Evolutionary conservation across 2,797 vertebrate genomes (phyloP), one percentile per base, ranked within the genome.

Genomic region (Loris lydekkerianus): DNA sequence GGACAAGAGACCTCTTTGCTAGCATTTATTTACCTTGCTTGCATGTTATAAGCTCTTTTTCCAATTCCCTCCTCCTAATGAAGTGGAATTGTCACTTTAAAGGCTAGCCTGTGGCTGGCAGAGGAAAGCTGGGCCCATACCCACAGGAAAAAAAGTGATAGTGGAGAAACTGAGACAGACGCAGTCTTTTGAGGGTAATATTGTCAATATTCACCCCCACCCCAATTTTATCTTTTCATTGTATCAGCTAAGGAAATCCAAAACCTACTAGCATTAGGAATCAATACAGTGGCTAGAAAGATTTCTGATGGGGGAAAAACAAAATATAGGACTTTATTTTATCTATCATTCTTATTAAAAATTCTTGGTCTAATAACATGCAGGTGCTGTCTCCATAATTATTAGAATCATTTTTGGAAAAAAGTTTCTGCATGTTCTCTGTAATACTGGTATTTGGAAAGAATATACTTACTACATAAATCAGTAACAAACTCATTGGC

Each of bases 401-500:
- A n/a, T 81, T 81, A 70, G 46, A 83, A 63, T 67, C 21, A 29
- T 65, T 84, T 96, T 85, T 69, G 20, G 37, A 60, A n/a, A 78
- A 82, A 49, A 88, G 31, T 20, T 84, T 65, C 67, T 89, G 37
- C 58, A 25, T 77, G 20, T 43, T 93, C 27, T 96, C 40, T 17
- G 31, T 58, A 49, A 11, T 85, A 61, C 61, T 72, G 37, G 56
- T 82, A 60, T 56, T 82, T 67, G 49, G n/a, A 84, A 58, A 60
- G 49, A 85, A 73, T 82, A 8, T 23, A 43, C 46, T 86, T 21
- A 49, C 37, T 89, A 58, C 21, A 40, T 81, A 88, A 91, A 72
- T 84, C 80, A 76, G 29, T 31, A 93, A 58, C 93, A 87, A 34
- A 75, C 25, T 93, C 43, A 29, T 29, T 76, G 85, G 37, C 56